These are phyloP conservation scores for Glomeris maerens DNA, from an alignment of 1,140 invertebrate species.

Conservation along the genomic window DNA sequence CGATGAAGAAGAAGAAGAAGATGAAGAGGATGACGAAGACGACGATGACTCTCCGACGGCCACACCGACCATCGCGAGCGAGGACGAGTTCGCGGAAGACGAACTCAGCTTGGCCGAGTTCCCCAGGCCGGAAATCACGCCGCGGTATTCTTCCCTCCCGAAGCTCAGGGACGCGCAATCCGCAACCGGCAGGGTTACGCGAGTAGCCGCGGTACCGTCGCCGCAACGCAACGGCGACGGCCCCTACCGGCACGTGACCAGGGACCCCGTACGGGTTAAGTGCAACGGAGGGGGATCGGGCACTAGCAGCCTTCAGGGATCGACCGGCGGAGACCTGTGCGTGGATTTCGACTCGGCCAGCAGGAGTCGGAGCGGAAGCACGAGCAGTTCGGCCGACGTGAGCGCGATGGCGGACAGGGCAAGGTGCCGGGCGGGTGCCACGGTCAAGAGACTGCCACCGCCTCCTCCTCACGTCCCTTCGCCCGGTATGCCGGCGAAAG, in stretches of 20 bases:
- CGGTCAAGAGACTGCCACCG: too few species aligned
- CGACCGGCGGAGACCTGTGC: constrained; percentile 19
- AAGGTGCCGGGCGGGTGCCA: too few species aligned
- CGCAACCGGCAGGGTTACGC: not conserved
- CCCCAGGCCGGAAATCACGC: constrained; percentile 11
- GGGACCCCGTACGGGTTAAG: too few species aligned
- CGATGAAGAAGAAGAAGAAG: constrained; percentile 19
- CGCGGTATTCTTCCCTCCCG: too few species aligned
- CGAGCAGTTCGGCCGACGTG: constrained; percentile 10
- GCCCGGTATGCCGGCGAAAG: too few species aligned
- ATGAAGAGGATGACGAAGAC: not conserved
- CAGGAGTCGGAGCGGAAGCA: constrained; percentile 9
- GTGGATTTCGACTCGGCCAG: constrained; percentile 15
- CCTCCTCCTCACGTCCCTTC: too few species aligned
- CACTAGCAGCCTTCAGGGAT: constrained; percentile 18
- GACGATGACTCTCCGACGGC: not conserved
- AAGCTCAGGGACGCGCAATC: too few species aligned
- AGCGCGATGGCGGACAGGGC: constrained; percentile 5
- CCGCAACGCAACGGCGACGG: constrained; percentile 4
- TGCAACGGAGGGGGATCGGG: constrained; percentile 13
- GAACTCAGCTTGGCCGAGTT: constrained; percentile 20
- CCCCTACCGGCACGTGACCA: too few species aligned
- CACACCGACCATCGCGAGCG: constrained; percentile 16
- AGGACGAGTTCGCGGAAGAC: constrained; percentile 21
- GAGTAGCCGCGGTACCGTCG: not conserved